Evolutionary conservation across 2,797 vertebrate genomes (phyloP).

Genomic region (Pygocentrus nattereri): DNA sequence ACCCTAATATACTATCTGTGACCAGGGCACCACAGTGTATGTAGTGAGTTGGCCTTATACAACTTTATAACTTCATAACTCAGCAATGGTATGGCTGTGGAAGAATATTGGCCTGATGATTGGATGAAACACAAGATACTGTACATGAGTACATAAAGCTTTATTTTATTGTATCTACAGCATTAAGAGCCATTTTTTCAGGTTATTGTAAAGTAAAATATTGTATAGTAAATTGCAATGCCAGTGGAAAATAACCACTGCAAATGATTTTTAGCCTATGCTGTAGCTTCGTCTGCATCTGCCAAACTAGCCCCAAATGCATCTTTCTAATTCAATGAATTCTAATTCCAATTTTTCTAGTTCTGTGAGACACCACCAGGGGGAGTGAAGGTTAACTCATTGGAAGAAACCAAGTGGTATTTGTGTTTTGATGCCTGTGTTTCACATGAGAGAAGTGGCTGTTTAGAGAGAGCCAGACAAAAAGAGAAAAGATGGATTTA

Average conservation of each 20-base stretch:
- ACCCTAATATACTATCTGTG: no score
- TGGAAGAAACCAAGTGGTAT: background rate
- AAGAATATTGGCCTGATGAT: no score
- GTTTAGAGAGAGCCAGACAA: slow-evolving; percentile 4
- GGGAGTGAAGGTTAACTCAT: slow-evolving; percentile 7
- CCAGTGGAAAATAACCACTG: background rate
- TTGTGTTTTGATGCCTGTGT: background rate
- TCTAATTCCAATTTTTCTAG: background rate
- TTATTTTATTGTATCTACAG: background rate
- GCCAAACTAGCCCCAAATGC: background rate
- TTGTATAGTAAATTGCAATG: background rate
- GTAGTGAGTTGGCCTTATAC: background rate
- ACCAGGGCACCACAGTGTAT: no score
- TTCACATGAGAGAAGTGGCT: no score
- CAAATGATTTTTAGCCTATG: background rate
- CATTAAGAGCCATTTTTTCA: background rate
- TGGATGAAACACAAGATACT: background rate
- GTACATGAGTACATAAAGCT: background rate
- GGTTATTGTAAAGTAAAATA: no score
- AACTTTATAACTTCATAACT: background rate
- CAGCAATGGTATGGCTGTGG: background rate
- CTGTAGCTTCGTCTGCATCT: background rate
- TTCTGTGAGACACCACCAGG: slow-evolving; percentile 22
- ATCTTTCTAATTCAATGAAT: background rate
- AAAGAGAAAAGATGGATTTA: background rate